Evolutionary conservation across 2,113 vertebrate species (phyloP).

Genomic region (Spizaetus ornatus): DNA sequence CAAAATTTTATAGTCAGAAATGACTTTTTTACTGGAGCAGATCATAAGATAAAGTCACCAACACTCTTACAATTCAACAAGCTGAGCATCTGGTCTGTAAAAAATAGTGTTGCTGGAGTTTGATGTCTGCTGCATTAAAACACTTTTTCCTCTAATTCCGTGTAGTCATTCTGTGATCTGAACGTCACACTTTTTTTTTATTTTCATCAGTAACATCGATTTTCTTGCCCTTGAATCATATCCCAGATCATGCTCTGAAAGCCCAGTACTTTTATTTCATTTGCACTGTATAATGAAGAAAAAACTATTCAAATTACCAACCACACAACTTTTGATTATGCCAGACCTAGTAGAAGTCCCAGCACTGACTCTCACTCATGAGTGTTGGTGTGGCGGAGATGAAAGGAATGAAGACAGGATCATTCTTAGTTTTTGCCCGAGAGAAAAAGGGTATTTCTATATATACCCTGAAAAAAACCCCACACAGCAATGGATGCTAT

Average conservation of each 20-base stretch:
- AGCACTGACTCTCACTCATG: not conserved
- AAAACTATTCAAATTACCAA: not conserved
- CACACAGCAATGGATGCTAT: not conserved
- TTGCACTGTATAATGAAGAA: not conserved
- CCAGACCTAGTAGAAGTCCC: not conserved
- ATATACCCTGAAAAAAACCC: not conserved
- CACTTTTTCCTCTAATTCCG: not conserved
- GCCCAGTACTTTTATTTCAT: not conserved
- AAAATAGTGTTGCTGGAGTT: not conserved
- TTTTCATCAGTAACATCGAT: not conserved
- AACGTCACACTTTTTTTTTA: not conserved
- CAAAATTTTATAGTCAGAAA: not conserved
- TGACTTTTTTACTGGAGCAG: not conserved
- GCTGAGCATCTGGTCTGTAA: not conserved
- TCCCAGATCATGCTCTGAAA: not conserved
- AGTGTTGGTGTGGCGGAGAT: not conserved
- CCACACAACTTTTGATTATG: not conserved
- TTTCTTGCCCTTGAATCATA: not conserved
- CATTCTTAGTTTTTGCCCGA: not conserved
- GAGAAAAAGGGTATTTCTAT: not conserved
- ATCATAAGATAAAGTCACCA: not conserved
- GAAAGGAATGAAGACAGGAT: not conserved
- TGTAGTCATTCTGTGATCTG: not conserved
- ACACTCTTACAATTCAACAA: not conserved
- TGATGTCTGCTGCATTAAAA: not conserved